phyloP scores from a whole-genome alignment of 2,888 invertebrate genomes.

The Tipula lateralis region DNA sequence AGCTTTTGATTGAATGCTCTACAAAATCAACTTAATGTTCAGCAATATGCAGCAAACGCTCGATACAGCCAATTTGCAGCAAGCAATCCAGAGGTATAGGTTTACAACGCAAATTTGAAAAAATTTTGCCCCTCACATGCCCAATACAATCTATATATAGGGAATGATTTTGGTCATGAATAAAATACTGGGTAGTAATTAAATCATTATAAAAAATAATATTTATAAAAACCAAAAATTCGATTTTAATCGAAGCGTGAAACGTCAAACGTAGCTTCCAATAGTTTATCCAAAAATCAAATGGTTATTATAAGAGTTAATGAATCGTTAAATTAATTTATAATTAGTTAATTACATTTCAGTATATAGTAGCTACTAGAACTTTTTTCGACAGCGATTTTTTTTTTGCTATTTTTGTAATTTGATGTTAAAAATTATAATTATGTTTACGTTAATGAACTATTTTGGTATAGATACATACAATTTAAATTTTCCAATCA shows the following conservation, averaged over 20 bases:
- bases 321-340: constrained; percentile 1
- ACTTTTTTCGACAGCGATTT: neutral
- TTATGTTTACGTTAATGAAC: neutral
- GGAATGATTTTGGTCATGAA: no score
- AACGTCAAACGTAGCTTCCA: neutral
- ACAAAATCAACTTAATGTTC: no score
- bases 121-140: no score
- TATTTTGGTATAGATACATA: neutral
- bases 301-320: neutral
- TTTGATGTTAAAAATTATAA: neutral
- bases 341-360: neutral
- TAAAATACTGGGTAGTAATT: neutral
- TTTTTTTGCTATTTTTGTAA: neutral
- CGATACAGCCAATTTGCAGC: no score
- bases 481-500: neutral
- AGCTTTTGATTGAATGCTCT: no score
- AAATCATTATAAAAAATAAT: no score
- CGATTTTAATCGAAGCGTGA: neutral
- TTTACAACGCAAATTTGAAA: no score
- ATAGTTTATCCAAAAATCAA: neutral
- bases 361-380: no score
- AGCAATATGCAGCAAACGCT: no score
- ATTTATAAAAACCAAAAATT: no score
- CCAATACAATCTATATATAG: no score
- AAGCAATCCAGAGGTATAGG: no score